Base-by-base conservation (phyloP, 2,888 invertebrate species). In the Watsonalla cultraria region DNA sequence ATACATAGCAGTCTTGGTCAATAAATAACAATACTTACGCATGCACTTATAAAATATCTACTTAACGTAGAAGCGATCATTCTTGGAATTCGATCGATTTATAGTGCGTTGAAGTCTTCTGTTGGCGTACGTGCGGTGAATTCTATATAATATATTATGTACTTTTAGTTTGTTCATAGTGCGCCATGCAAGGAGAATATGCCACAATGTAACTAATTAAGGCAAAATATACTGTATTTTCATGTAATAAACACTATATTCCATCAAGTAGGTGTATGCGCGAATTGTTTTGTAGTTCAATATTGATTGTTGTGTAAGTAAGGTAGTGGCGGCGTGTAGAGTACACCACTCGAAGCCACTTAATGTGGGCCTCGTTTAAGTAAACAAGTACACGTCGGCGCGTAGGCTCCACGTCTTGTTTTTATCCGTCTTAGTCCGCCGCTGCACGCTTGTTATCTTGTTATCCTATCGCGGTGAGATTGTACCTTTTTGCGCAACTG, bases 391-490 rank as follows among this genome's bases (percentile, higher is more conserved):
- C 84, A 81, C 73, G 83, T 82, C 78, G 70, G 75, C 78, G 81
- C 77, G 84, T 83, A 82, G 85, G 82, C 80, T 79, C 80, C 80
- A 70, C 71, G 82, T 81, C 84, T 81, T 82, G 86, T 88, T 88
- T 89, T 88, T 89, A 84, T 86, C 86, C 80, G 74, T 86, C 86
- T 85, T 82, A 80, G 79, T 78, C 74, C 70, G 76, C 79, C 84
- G 86, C 80, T 85, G 79, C 81, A 81, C 81, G 87, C 82, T 89
- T 82, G 86, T 90, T 90, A 90, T 89, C 90, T 89, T 89, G 89
- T 90, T 90, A 89, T 86, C 86, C 88, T 88, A 90, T 89, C 90
- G 85, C 76, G 78, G 70, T 70, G 76, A 85, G 87, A 88, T 88
- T 86, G 82, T 85, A 76, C 84, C 85, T 88, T 88, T 89, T 89